Base-by-base conservation (phyloP, 2,113 vertebrate genomes). In the Aspiorhynchus laticeps region DNA sequence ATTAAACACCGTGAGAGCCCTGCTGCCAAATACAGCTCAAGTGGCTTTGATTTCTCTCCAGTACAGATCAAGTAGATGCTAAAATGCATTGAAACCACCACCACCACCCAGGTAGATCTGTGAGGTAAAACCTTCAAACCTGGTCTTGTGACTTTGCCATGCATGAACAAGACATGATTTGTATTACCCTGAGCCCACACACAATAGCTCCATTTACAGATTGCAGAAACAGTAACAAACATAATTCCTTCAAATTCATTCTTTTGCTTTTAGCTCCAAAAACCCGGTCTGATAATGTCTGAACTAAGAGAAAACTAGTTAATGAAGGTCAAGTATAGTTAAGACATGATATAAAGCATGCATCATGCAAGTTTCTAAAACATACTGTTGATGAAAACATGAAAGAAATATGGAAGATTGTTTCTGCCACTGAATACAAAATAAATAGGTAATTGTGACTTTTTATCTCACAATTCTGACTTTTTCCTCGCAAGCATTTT, bases 131-230 rank as follows among this genome's bases (percentile, higher is more conserved):
- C 4, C 0, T 17, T 24, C 46, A 69, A 31, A 90, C 51, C 61
- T 61, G 8, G 80, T 90, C 88, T 88, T 71, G 80, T 86, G 91
- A 38, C 11, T 83, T 26, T 43, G 12, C 41, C 41, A 46, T 7
- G 67, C 85, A 74, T 82, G 69, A 83, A 65, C 86, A 46, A 76
- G n/a, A 41, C 76, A 78, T 48, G 19, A 67, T 65, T 59, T 80
- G 17, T 71, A 87, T 59, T 67, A 51, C 33, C 74, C 17, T 19
- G 4, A 26, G 41, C 33, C 14, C 9, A 5, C 33, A 85, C 69
- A 89, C 77, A 85, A 79, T 63, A 26, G 26, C 36, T 76, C 71
- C 38, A 77, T 86, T 84, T 73, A 53, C 0, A 80, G 24, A 28
- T 7, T 28, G 67, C 28, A 48, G 65, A 56, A 73, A 14, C 41